Evolutionary conservation across 2,888 invertebrate species (phyloP), one percentile per base, ranked within the genome.

Genomic region (Rosalia funebris): DNA sequence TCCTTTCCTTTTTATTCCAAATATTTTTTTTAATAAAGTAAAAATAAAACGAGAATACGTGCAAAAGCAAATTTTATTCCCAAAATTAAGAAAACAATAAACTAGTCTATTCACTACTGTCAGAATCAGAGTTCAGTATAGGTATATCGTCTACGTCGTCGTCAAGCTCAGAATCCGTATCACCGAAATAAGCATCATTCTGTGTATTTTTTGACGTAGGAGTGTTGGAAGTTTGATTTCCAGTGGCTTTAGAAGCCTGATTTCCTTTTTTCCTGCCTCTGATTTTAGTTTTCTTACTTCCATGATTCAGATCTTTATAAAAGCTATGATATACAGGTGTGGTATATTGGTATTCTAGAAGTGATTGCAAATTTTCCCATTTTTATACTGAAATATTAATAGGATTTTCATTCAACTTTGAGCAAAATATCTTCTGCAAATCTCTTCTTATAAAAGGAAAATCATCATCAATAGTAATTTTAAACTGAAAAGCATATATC

Each of bases 401-500:
- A n/a, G n/a, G 25, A 7, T 3, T 42, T 42, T 19, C 42, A 10
- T 42, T 39, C 14, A 39, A 42, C 12, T 42, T 42, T 9, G n/a
- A 19, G 20, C 20, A 10, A 20, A 42, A 42, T 19, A 20, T 7
- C 20, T 20, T 20, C 4, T 42, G 1, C 11, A 42, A 42, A 42
- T 20, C 16, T 5, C n/a, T 42, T 10, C 17, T 42, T 15, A 17
- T 11, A 42, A 42, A 42, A 42, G 42, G 20, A 42, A 19, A 42
- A 14, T 42, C 20, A 9, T 19, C 19, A 1, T 20, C 42, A 11
- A 42, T 10, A 11, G 20, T 20, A 11, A 12, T 11, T 12, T 20
- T 42, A 42, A 42, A 42, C 12, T 42, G n/a, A 17, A 42, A 20
- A 7, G 42, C 9, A 19, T 42, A 42, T 42, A 19, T 42, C 10